Conservation (phyloP, 2,888 invertebrate species). For the Drosophila peninsularis region DNA sequence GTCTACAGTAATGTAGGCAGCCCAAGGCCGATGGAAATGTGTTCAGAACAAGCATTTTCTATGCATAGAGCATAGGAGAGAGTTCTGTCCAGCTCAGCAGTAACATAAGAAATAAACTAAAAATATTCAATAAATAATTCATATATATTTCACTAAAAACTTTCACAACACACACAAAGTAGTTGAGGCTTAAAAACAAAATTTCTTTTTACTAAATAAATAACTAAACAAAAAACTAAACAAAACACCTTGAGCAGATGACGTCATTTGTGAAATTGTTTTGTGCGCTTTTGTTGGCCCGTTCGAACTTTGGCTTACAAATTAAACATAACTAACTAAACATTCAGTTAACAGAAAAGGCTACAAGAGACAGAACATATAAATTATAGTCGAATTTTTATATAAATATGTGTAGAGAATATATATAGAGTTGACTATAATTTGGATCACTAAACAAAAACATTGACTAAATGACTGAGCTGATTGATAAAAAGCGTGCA, state of each 20-base stretch:
- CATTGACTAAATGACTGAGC: conserved; percentile 31
- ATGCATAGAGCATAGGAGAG: conserved; percentile 1
- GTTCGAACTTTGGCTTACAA: conserved; percentile 33
- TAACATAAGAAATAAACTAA: conserved; percentile 5
- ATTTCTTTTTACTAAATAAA: conserved; percentile 58
- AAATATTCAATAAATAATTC: conserved; percentile 67
- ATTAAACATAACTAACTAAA: conserved; percentile 55
- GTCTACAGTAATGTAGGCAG: not conserved
- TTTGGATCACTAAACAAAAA: conserved; percentile 58
- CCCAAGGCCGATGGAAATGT: conserved; percentile 7
- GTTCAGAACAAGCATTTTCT: not conserved
- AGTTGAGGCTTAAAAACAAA: conserved; percentile 41
- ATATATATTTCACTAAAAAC: conserved; percentile 62
- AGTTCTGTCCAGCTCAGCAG: conserved; percentile 1
- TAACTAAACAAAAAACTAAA: conserved; percentile 53
- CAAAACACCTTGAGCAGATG: conserved; percentile 30
- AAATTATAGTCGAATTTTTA: conserved; percentile 8
- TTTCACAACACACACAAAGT: conserved; percentile 53
- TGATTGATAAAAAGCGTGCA: conserved; percentile 41
- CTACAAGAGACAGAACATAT: conserved; percentile 14
- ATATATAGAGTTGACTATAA: conserved; percentile 49
- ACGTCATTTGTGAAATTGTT: conserved; percentile 24
- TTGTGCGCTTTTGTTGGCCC: conserved; percentile 26
- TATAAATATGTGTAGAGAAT: conserved; percentile 10
- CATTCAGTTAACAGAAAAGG: conserved; percentile 47